Conservation (phyloP, 2,888 invertebrate species). For the Mongoloraphidia duomilia region DNA sequence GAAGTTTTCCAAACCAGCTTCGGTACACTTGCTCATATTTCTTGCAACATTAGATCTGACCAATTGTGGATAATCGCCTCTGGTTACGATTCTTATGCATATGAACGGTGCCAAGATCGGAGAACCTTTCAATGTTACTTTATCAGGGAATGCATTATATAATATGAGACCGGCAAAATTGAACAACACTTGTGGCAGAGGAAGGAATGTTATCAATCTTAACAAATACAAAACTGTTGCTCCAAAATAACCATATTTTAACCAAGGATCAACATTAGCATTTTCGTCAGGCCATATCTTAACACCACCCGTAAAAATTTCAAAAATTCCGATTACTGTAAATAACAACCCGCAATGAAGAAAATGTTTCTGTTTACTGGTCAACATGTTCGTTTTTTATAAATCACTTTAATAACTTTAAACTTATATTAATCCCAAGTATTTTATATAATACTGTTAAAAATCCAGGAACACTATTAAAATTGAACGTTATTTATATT, state of each 20-base stretch:
- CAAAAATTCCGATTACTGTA: constrained; percentile 59
- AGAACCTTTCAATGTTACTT: constrained; percentile 75
- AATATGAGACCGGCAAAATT: constrained; percentile 75
- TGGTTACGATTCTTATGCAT: constrained; percentile 84
- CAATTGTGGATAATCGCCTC: constrained; percentile 85
- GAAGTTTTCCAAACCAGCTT: constrained; percentile 88
- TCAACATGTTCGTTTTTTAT: constrained; percentile 23
- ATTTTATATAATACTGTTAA: too few species aligned
- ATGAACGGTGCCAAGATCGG: constrained; percentile 87
- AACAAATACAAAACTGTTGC: constrained; percentile 62
- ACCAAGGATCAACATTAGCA: constrained; percentile 61
- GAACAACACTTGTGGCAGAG: constrained; percentile 79
- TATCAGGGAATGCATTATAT: constrained; percentile 91
- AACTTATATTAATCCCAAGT: too few species aligned
- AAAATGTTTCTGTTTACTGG: constrained; percentile 61
- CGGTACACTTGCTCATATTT: constrained; percentile 75
- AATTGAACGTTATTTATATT: too few species aligned
- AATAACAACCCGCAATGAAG: constrained; percentile 65
- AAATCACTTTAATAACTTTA: neutral
- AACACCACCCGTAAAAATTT: constrained; percentile 37
- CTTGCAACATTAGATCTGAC: constrained; percentile 75
- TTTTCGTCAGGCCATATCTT: constrained; percentile 34
- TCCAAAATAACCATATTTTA: constrained; percentile 61
- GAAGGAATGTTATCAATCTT: constrained; percentile 67
- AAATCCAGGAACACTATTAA: too few species aligned